Conservation (phyloP, 2,113 vertebrate species). For the Microcebus lehilahytsara region DNA sequence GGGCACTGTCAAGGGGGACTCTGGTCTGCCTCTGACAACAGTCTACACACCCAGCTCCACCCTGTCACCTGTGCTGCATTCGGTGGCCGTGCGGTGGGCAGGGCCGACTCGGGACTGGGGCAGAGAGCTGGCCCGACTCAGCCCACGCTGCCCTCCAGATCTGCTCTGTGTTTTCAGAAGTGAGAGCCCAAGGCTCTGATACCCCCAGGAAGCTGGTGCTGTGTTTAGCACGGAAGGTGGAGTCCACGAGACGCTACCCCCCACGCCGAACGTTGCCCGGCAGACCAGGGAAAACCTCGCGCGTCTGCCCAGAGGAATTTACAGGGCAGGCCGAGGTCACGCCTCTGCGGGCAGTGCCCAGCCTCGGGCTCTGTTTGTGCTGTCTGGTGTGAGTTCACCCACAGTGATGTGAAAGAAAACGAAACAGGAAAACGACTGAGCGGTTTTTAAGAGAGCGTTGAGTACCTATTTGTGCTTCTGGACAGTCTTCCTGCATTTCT, state of each 20-base stretch:
- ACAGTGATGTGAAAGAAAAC: neutral
- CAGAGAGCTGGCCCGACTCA: rapidly evolving
- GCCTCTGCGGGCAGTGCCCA: neutral
- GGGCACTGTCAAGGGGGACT: neutral
- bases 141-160: rapidly evolving
- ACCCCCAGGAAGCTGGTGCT: neutral
- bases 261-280: rapidly evolving
- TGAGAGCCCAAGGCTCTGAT: too few species aligned
- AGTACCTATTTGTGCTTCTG: constrained; percentile 94
- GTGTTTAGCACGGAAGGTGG: neutral
- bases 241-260: too few species aligned
- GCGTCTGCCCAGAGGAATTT: rapidly evolving
- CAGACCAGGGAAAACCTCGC: rapidly evolving
- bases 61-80: neutral
- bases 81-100: neutral
- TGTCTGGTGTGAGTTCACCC: neutral
- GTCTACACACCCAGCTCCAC: neutral
- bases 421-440: neutral
- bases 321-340: rapidly evolving
- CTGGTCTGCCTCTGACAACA: neutral
- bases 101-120: neutral
- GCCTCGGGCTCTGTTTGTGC: neutral
- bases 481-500: constrained; percentile 93
- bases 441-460: neutral
- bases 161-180: neutral